Evolutionary conservation across 2,113 vertebrate genomes (phyloP), one percentile per base, ranked within the genome.

Genomic region (Asarcornis scutulata): DNA sequence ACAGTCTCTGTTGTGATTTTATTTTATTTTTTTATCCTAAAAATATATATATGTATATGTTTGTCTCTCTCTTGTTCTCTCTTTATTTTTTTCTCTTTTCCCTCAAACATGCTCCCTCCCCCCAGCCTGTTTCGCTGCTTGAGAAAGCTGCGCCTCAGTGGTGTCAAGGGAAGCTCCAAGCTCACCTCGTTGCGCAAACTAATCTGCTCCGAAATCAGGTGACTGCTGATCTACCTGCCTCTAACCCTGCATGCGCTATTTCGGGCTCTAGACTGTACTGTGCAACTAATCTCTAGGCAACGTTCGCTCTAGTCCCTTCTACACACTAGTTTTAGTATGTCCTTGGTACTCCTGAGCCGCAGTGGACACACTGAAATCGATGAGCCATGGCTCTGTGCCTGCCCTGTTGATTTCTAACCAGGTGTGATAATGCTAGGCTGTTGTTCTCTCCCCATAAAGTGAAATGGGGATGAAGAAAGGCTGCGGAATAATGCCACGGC

Each of bases 171-270:
- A 99, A 99, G 98, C 98, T 99, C 95, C 99, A 99, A 93, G 99
- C 99, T 96, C 99, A 99, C 97, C 99, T 99, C 87, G 98, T 99
- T 96, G 99, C 99, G 80, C 99, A 99, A 98, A 99, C 99, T 98
- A 99, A 99, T 98, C 99, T 99, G 97, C 99, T 99, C 97, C 99
- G 99, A 98, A 99, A 98, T 98, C 99, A 99, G 99, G 99, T 99
- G 99, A 99, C 96, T 94, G 95, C 95, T 94, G 87, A 89, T 93
- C 94, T 95, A 93, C 91, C 78, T 93, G 97, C 91, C 93, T 96
- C 95, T 98, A 98, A 98, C 97, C 95, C 94, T 95, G 98, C 98
- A 98, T 96, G 97, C 2, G 97, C 98, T 98, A 46, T 95, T 95
- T 83, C 32, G 94, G 96, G 93, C 97, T 97, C 92, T 88, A 53